Percentiles rank a stretch among this genome's conserved stretches.
Evolutionary conservation across 2,888 invertebrate species (phyloP).

Genomic region (Strigamia maritima): DNA sequence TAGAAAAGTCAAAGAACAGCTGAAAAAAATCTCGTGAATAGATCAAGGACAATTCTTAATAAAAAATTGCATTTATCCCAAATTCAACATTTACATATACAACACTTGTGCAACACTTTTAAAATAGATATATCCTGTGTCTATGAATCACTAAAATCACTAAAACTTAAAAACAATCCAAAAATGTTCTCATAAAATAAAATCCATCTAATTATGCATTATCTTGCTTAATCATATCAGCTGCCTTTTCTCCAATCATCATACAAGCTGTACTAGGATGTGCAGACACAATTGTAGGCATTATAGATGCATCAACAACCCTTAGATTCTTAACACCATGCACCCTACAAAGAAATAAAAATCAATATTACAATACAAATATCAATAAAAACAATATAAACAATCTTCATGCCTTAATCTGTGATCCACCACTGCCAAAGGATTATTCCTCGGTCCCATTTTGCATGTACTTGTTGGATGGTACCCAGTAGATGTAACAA

Average conservation of each 20-base stretch:
- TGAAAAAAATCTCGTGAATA: too few relatives aligned
- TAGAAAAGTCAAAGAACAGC: too few relatives aligned
- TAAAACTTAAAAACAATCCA: too few relatives aligned
- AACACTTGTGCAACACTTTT: too few relatives aligned
- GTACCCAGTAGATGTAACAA: constrained; percentile 35
- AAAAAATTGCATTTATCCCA: too few relatives aligned
- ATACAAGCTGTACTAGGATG: constrained; percentile 34
- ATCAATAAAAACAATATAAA: not conserved
- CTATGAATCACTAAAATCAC: too few relatives aligned
- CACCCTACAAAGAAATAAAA: constrained; percentile 11
- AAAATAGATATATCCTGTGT: too few relatives aligned
- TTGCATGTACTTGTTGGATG: constrained; percentile 39
- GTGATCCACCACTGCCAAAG: constrained; percentile 39
- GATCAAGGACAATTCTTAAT: too few relatives aligned
- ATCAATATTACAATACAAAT: not conserved
- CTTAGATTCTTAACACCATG: constrained; percentile 26
- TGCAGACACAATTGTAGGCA: constrained; percentile 34
- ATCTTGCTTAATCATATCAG: too few relatives aligned
- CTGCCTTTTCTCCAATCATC: constrained; percentile 36
- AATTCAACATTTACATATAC: too few relatives aligned
- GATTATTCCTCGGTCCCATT: constrained; percentile 40
- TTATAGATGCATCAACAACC: constrained; percentile 31
- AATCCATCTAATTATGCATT: too few relatives aligned
- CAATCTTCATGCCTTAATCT: constrained; percentile 36
- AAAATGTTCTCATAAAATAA: too few relatives aligned